Evolutionary conservation across 2,113 vertebrate species (phyloP), one percentile per base, ranked within the genome.

Genomic region (Condylura cristata): DNA sequence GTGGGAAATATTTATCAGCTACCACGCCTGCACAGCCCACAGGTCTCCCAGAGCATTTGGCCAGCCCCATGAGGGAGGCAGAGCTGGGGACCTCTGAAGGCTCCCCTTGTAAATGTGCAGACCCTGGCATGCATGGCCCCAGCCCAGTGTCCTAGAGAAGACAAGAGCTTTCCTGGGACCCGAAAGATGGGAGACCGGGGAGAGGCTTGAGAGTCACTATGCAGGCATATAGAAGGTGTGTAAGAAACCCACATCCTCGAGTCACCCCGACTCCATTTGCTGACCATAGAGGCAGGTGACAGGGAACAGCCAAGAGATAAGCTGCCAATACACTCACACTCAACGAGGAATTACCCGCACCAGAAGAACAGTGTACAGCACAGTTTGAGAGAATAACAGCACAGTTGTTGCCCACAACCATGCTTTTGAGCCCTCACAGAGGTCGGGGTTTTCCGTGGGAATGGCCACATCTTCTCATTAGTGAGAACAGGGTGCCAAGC

Each of bases 1-100:
- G 11, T 5, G 28, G 3, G 14, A n/a, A 9, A 37, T 1, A 1
- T 22, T 14, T 12, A 14, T 22, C 12, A 0, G 2, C 5, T 13
- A 32, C 46, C 12, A 6, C 18, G 32, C 28, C 72, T 10, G 20
- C 8, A 18, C 14, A 6, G 34, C 3, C 7, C 26, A 41, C 13
- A 0, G 16, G 41, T 46, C 17, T 14, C 68, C 18, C 30, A 24
- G 16, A 13, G n/a, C 9, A 0, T 3, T 16, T 0, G 11, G 32
- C 34, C 48, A 26, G 13, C 8, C 18, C 32, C 14, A 9, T 1
- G 30, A 58, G 32, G 66, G 37, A 34, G 32, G 44, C 11, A 28
- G n/a, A 53, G 17, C 0, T 16, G 39, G 13, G 11, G 8, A 11
- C 9, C 0, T 3, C 1, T 2, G 28, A 7, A 0, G 3, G 61